Evolutionary conservation across 2,113 vertebrate genomes (phyloP), one percentile per base, ranked within the genome.

Genomic region (Stigmatopora argus): DNA sequence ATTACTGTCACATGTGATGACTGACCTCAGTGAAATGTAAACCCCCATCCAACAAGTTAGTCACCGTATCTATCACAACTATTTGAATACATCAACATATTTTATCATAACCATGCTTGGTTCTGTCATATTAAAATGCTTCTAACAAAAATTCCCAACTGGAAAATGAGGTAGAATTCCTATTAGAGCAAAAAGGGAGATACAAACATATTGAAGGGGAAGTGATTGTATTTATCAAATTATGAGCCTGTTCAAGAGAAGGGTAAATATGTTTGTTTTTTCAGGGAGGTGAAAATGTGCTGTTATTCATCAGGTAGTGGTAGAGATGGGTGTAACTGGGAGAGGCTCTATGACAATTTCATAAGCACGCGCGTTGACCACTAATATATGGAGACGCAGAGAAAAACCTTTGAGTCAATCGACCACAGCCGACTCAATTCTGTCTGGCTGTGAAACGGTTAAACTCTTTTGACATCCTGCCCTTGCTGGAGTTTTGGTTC

Each of bases 391-490:
- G 64, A 85, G 83, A 84, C 66, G 58, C 77, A 82, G 74, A 82
- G 44, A 23, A 71, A 72, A 31, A 64, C 58, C 10, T 87, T 87
- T 92, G 81, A 88, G 82, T 92, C 86, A 88, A 52, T 61, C 71
- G 63, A 89, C 89, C 89, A 85, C 89, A 90, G 81, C 51, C 81
- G 46, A 85, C 86, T 89, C 87, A 90, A 75, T 80, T 86, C 86
- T 78, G 66, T 63, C 80, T 49, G 64, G 90, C 83, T 88, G 70
- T 80, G 81, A 92, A 91, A 90, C 90, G 87, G 90, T 92, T 91
- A 91, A 90, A 88, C 84, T 81, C n/a, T 75, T 68, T 60, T 60
- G 5, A 41, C 41, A 38, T 60, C 49, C 73, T 19, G 69, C 79
- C 78, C 71, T 70, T 82, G 81, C 67, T 71, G 70, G 64, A 76